Evolutionary conservation across 2,888 invertebrate genomes (phyloP).

Genomic region (Amblyjoppa fuscipennis): DNA sequence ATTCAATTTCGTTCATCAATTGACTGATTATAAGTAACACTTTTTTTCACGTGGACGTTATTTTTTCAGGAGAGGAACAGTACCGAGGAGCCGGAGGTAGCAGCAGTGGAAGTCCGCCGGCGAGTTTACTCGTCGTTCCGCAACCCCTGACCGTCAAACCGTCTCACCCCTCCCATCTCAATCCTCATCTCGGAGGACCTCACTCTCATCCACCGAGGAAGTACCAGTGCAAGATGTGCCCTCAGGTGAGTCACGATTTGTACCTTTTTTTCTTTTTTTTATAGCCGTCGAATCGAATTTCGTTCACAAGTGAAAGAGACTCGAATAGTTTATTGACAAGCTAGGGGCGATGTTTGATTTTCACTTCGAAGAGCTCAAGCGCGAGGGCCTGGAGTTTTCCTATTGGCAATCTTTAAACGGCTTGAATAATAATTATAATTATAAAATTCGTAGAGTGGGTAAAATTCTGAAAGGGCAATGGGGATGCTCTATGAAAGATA

Average conservation of each 20-base stretch:
- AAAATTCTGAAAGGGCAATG: too few species aligned
- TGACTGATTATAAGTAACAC: neutral
- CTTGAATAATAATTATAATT: neutral
- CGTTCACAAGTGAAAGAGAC: neutral
- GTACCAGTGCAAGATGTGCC: slow-evolving; percentile 98
- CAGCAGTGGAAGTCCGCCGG: slow-evolving; percentile 87
- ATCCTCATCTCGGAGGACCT: slow-evolving; percentile 83
- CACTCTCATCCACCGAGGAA: slow-evolving; percentile 88
- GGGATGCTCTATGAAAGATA: too few species aligned
- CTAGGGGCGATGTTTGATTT: neutral
- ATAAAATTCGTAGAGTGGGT: too few species aligned
- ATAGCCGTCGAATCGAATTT: neutral
- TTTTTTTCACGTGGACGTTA: neutral
- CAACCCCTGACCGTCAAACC: slow-evolving; percentile 88
- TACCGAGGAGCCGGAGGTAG: slow-evolving; percentile 85
- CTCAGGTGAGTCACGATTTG: slow-evolving; percentile 91
- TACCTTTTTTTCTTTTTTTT: neutral
- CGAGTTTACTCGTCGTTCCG: slow-evolving; percentile 93
- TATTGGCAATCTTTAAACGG: slow-evolving; percentile 14
- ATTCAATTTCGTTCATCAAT: neutral
- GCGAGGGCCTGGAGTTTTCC: slow-evolving; percentile 4
- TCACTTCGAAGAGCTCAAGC: neutral
- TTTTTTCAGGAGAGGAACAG: slow-evolving; percentile 82
- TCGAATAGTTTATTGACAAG: neutral
- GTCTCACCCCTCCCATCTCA: slow-evolving; percentile 84